A percentile compares a stretch with the other conserved stretches of the same genome.
phyloP scores from a whole-genome alignment of 2,797 vertebrate genomes.

The Clarias pachynema region DNA sequence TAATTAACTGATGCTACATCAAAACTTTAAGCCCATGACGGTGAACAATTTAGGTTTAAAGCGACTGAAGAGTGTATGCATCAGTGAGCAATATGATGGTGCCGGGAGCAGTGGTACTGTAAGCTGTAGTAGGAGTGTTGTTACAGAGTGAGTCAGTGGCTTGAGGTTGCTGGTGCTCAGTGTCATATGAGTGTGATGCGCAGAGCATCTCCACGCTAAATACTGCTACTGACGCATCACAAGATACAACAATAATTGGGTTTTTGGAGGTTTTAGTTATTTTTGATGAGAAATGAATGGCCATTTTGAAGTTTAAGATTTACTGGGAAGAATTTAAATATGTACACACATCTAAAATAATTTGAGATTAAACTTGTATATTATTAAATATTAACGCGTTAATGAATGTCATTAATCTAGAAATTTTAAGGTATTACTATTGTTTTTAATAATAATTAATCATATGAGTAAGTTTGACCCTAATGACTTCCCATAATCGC shows the following conservation, averaged over 20 bases:
- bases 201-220: constrained; percentile 10
- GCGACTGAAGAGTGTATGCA: not conserved
- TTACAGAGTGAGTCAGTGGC: not conserved
- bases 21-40: not conserved
- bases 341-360: not conserved
- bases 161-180: constrained; percentile 6
- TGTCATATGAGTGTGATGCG: constrained; percentile 36
- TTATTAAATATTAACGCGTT: too few species aligned
- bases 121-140: not conserved
- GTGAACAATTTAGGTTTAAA: not conserved
- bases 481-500: too few species aligned
- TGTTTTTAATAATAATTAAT: too few species aligned
- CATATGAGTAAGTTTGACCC: too few species aligned
- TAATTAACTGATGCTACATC: not conserved
- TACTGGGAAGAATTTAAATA: not conserved
- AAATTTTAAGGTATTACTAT: too few species aligned
- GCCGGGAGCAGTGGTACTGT: not conserved
- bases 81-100: not conserved
- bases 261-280: not conserved
- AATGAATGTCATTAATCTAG: too few species aligned
- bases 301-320: not conserved
- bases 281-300: not conserved
- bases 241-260: not conserved
- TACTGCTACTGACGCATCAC: not conserved
- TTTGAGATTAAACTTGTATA: not conserved